These are phyloP conservation scores for Champsocephalus gunnari DNA, from an alignment of 2,797 vertebrate genomes.

Conservation along the genomic window DNA sequence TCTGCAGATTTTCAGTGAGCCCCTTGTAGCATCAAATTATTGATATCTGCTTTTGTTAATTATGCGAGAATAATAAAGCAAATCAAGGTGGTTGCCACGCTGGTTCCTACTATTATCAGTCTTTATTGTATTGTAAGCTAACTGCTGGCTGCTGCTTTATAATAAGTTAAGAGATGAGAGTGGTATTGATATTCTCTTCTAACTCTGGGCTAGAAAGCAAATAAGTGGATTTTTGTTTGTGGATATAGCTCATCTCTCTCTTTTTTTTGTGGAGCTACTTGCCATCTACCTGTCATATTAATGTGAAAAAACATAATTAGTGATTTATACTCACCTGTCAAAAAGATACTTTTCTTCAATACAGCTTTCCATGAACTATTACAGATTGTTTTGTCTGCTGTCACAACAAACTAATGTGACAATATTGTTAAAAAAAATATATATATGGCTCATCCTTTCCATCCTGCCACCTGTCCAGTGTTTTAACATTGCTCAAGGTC, in stretches of 20 bases:
- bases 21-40: neutral
- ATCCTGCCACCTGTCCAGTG: neutral
- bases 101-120: neutral
- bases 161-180: neutral
- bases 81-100: neutral
- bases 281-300: neutral
- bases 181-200: neutral
- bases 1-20: neutral
- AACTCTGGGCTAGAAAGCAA: neutral
- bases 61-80: neutral
- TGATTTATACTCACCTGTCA: neutral
- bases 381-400: neutral
- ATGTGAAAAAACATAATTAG: neutral
- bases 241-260: neutral
- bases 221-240: neutral
- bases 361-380: neutral
- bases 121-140: neutral
- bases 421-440: neutral
- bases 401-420: neutral
- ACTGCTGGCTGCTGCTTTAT: neutral
- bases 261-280: neutral
- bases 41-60: neutral
- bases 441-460: slow-evolving; percentile 3
- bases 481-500: slow-evolving; percentile 7
- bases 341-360: neutral